Base-by-base conservation (phyloP, 2,113 vertebrate species). In the Mesoclemmys tuberculata region DNA sequence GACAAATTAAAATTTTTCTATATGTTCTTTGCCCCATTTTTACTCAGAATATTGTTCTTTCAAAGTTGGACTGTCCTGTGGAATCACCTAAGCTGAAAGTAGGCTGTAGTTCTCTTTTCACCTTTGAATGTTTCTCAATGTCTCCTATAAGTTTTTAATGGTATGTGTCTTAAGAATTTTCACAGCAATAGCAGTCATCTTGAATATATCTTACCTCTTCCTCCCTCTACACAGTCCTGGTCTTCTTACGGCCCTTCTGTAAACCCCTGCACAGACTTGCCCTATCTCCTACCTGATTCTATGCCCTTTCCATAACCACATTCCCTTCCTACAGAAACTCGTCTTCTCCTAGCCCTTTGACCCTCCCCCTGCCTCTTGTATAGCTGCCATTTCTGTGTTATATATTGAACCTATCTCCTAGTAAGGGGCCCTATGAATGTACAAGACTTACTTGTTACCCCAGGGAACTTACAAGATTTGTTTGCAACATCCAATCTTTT, bases 251-350 rank as follows among this genome's bases (percentile, higher is more conserved):
- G 31, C 75, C 14, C 71, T 75, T 38, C 38, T 26, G 8, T 75
- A 44, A 26, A 75, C 41, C 71, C n/a, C 38, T 44, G 38, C 38
- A 44, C 71, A 75, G 71, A 44, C 71, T 58, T 64, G 31, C 35
- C 35, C 61, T 68, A 35, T 68, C 35, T 35, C 16, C 29, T 68
- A 21, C 35, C 61, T 19, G 31, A 64, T 64, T 64, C 61, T 64
- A 64, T 35, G 31, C 31, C 35, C 35, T 68, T n/a, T 68, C 31
- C 0, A 0, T 6, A 80, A 41, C 2, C 83, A 52, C 48, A 35
- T 89, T 89, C n/a, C 27, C 24, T 27, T 89, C 24, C 8, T 41
- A 81, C n/a, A 74, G 68, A 21, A 74, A 74, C 35, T 27, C 55
- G 24, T 4, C 48, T 82, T 55, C 54, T 71, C 86, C 56, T 55